Evolutionary conservation across 2,113 vertebrate genomes (phyloP).

Genomic region (Salvelinus namaycush): DNA sequence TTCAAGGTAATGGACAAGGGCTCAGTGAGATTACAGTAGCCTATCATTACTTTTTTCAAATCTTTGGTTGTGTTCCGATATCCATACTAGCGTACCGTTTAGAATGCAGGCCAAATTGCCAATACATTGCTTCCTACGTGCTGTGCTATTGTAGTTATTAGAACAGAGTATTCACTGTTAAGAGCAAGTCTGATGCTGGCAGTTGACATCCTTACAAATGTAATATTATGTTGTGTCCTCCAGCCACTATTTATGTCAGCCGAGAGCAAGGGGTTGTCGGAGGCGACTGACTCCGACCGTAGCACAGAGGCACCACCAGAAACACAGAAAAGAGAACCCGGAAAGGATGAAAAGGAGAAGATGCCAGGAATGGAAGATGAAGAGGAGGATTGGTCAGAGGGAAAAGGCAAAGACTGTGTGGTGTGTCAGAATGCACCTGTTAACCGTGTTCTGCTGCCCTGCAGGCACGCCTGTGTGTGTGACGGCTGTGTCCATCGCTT

Average conservation of each 20-base stretch:
- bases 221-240: slow-evolving; percentile 23
- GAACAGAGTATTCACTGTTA: not conserved
- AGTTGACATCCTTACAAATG: not conserved
- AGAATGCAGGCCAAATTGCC: too few species aligned
- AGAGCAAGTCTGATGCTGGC: not conserved
- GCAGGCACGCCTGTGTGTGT: slow-evolving; percentile 90
- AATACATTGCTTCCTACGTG: too few species aligned
- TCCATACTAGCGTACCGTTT: too few species aligned
- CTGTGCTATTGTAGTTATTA: not conserved
- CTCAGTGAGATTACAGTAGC: too few species aligned
- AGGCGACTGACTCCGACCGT: slow-evolving; percentile 5
- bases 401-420: slow-evolving; percentile 84
- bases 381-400: slow-evolving; percentile 69
- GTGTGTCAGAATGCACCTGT: slow-evolving; percentile 90
- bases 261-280: slow-evolving; percentile 47
- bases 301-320: not conserved
- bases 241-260: slow-evolving; percentile 97
- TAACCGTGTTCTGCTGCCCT: slow-evolving; percentile 92
- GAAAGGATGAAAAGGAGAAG: slow-evolving; percentile 59
- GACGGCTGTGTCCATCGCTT: slow-evolving; percentile 83
- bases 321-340: not conserved
- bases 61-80: too few species aligned
- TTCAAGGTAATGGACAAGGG: too few species aligned
- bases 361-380: slow-evolving; percentile 62
- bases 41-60: too few species aligned